Evolutionary conservation across 2,113 vertebrate genomes (phyloP).

Genomic region (Uria lomvia): DNA sequence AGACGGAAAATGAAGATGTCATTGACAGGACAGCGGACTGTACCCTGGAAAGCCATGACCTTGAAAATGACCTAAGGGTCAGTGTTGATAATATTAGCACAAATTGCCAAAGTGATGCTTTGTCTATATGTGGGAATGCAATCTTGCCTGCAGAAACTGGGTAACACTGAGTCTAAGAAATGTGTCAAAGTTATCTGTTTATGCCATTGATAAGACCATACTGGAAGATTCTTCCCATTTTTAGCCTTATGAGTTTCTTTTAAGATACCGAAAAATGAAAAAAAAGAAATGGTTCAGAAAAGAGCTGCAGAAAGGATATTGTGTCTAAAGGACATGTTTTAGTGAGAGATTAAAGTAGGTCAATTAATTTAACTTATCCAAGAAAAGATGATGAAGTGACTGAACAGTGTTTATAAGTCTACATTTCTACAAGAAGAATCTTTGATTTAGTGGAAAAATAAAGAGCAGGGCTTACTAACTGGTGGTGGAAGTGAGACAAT

Average conservation of each 20-base stretch:
- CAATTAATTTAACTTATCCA: conserved; percentile 30
- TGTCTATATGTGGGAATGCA: neutral
- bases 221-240: conserved; percentile 19
- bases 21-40: neutral
- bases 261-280: neutral
- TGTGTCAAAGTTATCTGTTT: neutral
- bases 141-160: neutral
- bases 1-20: neutral
- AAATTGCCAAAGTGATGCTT: neutral
- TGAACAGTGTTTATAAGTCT: conserved; percentile 14
- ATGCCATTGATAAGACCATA: neutral
- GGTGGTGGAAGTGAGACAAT: neutral
- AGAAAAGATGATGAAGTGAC: conserved; percentile 29
- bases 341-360: neutral
- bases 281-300: neutral
- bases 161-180: neutral
- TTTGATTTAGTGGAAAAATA: conserved; percentile 46
- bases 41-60: neutral
- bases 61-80: neutral
- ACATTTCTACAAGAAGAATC: conserved; percentile 13
- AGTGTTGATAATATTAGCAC: neutral
- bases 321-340: conserved; percentile 6
- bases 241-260: neutral
- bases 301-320: neutral
- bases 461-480: neutral